Conservation (phyloP, 2,888 invertebrate genomes). For the Hypselothyrea guttata region DNA sequence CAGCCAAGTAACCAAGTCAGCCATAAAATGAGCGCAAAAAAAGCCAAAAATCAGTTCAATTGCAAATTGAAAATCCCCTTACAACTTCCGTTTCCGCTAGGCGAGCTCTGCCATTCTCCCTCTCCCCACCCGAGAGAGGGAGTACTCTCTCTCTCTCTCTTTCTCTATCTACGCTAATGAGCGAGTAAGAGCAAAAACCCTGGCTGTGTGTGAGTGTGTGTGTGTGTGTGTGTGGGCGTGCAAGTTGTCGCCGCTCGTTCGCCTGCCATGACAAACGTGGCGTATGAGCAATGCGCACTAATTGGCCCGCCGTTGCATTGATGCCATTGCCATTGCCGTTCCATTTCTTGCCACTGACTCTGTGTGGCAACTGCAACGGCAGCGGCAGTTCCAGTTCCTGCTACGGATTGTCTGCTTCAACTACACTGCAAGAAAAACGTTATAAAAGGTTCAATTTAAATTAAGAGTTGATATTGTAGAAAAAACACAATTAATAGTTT, state of each 20-base stretch:
- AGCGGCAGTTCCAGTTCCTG: not conserved
- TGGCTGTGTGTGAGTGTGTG: slow-evolving; percentile 8
- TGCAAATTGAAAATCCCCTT: slow-evolving; percentile 79
- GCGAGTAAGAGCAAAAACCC: slow-evolving; percentile 7
- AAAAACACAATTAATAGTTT: too few species aligned
- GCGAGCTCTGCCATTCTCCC: slow-evolving; percentile 20
- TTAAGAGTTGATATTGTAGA: too few species aligned
- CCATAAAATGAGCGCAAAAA: slow-evolving; percentile 72
- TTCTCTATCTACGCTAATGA: slow-evolving; percentile 2
- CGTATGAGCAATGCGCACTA: slow-evolving; percentile 79
- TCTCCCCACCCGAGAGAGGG: not conserved
- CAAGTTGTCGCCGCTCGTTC: slow-evolving; percentile 16
- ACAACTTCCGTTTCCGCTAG: slow-evolving; percentile 75
- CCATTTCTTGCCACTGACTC: slow-evolving; percentile 1
- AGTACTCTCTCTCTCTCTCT: too few species aligned
- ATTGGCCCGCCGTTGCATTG: slow-evolving; percentile 54
- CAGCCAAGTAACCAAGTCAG: slow-evolving; percentile 71
- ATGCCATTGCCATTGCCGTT: slow-evolving; percentile 32
- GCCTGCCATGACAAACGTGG: slow-evolving; percentile 74
- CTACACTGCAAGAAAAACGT: too few species aligned
- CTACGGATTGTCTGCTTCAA: not conserved
- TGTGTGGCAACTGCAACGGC: not conserved
- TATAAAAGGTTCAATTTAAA: too few species aligned
- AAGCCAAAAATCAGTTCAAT: slow-evolving; percentile 76
- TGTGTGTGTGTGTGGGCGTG: slow-evolving; percentile 5